A percentile compares a stretch with the other conserved stretches of the same genome.
phyloP scores from a whole-genome alignment of 2,888 invertebrate species.

The Parthenolecanium corni region DNA sequence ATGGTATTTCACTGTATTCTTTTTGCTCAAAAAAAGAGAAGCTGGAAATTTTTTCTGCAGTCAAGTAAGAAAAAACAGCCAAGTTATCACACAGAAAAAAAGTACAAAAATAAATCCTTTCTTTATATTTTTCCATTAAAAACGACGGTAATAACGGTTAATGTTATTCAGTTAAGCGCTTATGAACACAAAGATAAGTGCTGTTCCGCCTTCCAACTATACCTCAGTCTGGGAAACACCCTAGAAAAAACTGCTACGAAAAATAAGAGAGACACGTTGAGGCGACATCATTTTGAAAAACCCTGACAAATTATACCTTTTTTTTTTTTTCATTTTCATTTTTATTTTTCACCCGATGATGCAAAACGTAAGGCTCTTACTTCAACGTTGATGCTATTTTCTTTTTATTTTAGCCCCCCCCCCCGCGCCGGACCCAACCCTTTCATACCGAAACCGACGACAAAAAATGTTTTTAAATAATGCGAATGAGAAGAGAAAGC shows the following conservation, averaged over 20 bases:
- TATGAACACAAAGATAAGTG: slow-evolving; percentile 8
- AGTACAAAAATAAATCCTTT: not conserved
- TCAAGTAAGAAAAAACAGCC: not conserved
- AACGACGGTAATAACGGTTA: slow-evolving; percentile 6
- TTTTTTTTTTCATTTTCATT: too few relatives aligned
- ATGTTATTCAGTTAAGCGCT: slow-evolving; percentile 10
- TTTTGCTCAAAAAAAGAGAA: too few relatives aligned
- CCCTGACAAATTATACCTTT: not conserved
- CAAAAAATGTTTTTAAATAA: not conserved
- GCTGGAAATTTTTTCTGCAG: not conserved
- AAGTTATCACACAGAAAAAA: not conserved
- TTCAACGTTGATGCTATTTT: not conserved
- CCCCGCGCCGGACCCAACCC: not conserved
- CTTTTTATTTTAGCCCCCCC: not conserved
- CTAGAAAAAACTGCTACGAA: not conserved
- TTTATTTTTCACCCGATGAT: not conserved
- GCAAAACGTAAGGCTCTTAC: not conserved
- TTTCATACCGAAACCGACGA: not conserved
- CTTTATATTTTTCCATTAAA: slow-evolving; percentile 12
- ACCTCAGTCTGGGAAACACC: not conserved
- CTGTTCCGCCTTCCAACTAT: not conserved
- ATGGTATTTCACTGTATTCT: not conserved
- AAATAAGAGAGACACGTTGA: not conserved
- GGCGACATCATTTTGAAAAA: not conserved
- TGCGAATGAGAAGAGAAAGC: not conserved